Evolutionary conservation across 2,797 vertebrate species (phyloP).

Genomic region (Arnoldichthys spilopterus): DNA sequence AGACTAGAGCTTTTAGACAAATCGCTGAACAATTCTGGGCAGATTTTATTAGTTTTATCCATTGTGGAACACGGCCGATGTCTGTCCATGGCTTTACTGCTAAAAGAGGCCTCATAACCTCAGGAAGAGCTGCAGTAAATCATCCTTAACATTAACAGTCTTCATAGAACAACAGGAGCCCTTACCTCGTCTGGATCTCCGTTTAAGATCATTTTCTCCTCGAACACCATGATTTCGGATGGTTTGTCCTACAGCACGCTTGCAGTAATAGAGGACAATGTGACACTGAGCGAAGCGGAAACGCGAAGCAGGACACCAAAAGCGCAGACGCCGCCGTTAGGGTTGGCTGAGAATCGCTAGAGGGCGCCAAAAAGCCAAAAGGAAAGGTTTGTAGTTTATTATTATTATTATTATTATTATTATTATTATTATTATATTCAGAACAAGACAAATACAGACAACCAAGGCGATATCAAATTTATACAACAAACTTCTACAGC

Average conservation of each 20-base stretch:
- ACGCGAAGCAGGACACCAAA: constrained; percentile 3
- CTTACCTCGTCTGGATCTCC: constrained; percentile 77
- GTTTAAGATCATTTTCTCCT: constrained; percentile 77
- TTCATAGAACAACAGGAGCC: not conserved
- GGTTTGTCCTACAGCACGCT: constrained; percentile 44
- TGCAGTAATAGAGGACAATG: constrained; percentile 50
- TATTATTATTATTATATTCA: no score
- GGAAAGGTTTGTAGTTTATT: no score
- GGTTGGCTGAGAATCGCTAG: not conserved
- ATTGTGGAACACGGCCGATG: not conserved
- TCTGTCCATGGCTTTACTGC: not conserved
- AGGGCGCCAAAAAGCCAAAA: not conserved
- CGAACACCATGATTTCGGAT: constrained; percentile 73
- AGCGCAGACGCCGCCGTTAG: not conserved
- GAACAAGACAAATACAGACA: no score
- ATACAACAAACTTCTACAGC: no score
- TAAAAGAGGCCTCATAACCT: not conserved
- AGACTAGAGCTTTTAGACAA: not conserved
- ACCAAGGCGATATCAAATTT: no score
- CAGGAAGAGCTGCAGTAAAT: not conserved
- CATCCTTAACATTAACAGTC: not conserved
- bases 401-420: no score
- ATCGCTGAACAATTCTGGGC: not conserved
- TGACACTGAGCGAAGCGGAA: constrained; percentile 49
- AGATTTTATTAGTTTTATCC: not conserved